A percentile compares a stretch with the other conserved stretches of the same genome.
phyloP scores from a whole-genome alignment of 1,140 invertebrate species.

The Magallana gigas region DNA sequence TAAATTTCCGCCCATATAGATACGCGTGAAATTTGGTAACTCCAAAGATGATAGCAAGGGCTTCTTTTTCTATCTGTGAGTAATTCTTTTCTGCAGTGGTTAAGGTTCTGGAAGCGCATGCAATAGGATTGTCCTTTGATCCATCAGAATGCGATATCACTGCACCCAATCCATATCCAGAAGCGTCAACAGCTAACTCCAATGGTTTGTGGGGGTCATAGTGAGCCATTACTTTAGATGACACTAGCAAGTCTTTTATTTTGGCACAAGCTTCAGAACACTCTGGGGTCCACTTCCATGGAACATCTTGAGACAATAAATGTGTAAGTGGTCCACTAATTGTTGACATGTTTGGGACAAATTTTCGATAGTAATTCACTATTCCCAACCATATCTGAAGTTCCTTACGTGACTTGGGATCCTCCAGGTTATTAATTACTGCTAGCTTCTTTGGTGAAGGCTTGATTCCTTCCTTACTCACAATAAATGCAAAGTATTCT shows the following conservation, averaged over 20 bases:
- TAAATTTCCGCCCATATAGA: conserved; percentile 76
- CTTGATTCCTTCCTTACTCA: conserved; percentile 31
- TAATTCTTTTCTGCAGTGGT: conserved; percentile 39
- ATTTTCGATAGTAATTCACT: conserved; percentile 52
- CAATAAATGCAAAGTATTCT: conserved; percentile 22
- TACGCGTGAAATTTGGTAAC: conserved; percentile 81
- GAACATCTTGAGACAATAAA: conserved; percentile 44
- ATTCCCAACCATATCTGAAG: conserved; percentile 45
- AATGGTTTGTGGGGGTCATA: conserved; percentile 29
- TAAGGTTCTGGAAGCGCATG: conserved; percentile 44
- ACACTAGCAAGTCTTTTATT: conserved; percentile 35
- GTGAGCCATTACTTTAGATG: conserved; percentile 31
- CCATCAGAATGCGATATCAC: conserved; percentile 64
- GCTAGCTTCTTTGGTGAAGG: conserved; percentile 43
- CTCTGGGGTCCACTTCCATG: conserved; percentile 49
- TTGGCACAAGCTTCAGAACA: conserved; percentile 49
- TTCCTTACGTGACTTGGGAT: conserved; percentile 37
- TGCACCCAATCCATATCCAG: conserved; percentile 33
- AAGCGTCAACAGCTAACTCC: conserved; percentile 36
- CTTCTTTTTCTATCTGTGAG: conserved; percentile 49
- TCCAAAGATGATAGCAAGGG: conserved; percentile 48
- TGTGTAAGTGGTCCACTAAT: conserved; percentile 45
- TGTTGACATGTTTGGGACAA: conserved; percentile 54
- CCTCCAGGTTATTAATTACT: conserved; percentile 40
- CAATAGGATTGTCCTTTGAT: conserved; percentile 41